Evolutionary conservation across 2,888 invertebrate species (phyloP).

Genomic region (Scaeva pyrastri): DNA sequence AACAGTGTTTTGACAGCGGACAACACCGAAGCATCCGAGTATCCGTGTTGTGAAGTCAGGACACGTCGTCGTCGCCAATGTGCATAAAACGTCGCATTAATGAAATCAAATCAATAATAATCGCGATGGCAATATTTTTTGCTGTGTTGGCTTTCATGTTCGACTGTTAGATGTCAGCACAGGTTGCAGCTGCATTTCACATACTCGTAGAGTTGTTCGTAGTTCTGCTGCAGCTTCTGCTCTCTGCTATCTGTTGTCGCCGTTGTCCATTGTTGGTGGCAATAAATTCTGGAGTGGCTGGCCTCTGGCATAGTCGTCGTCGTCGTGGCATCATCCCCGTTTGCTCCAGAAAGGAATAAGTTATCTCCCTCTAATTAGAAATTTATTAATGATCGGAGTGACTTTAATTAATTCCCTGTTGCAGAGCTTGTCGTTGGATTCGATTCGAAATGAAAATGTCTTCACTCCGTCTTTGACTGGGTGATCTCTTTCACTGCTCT

Average conservation of each 20-base stretch:
- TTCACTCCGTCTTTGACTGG: constrained; percentile 56
- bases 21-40: constrained; percentile 29
- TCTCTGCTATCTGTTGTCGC: background rate
- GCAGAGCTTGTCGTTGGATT: constrained; percentile 62
- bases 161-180: constrained; percentile 71
- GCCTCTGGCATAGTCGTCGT: background rate
- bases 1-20: constrained; percentile 50
- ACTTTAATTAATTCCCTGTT: constrained; percentile 77
- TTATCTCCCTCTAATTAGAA: constrained; percentile 78
- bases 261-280: constrained; percentile 56
- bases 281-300: constrained; percentile 50
- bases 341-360: constrained; percentile 64
- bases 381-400: constrained; percentile 78
- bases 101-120: constrained; percentile 73
- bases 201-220: background rate
- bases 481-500: constrained; percentile 33
- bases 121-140: constrained; percentile 44
- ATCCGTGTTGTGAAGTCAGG: constrained; percentile 64
- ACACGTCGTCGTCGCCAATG: constrained; percentile 65
- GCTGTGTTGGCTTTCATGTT: constrained; percentile 43
- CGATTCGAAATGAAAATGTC: constrained; percentile 72
- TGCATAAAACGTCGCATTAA: constrained; percentile 68
- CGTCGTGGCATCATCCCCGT: constrained; percentile 34
- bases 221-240: background rate
- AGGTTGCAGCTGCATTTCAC: constrained; percentile 55